Evolutionary conservation across 2,113 vertebrate genomes (phyloP).

Genomic region (Spheniscus mendiculus): DNA sequence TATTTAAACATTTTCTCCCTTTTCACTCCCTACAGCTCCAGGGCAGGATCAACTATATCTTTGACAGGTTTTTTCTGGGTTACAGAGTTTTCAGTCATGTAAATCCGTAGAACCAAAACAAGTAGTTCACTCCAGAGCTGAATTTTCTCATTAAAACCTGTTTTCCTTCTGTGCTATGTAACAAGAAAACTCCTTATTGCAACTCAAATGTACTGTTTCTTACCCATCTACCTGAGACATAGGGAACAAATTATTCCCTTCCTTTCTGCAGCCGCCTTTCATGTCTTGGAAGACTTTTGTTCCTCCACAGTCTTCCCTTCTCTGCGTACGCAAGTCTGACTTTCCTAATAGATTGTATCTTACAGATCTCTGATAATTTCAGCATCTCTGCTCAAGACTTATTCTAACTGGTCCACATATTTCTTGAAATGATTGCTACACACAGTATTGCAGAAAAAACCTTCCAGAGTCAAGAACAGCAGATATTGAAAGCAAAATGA

Average conservation of each 20-base stretch:
- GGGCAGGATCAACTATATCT: background rate
- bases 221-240: background rate
- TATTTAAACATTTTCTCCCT: background rate
- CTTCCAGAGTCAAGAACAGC: background rate
- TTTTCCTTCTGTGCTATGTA: background rate
- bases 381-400: background rate
- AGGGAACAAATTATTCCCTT: background rate
- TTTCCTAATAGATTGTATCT: background rate
- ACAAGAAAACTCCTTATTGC: background rate
- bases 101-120: background rate
- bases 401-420: background rate
- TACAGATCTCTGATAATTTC: background rate
- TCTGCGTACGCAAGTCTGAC: background rate
- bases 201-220: background rate
- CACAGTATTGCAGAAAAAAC: background rate
- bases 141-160: background rate
- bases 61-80: background rate
- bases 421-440: background rate
- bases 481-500: background rate
- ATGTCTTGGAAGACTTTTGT: background rate
- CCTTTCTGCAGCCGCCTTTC: background rate
- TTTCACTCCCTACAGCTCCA: background rate
- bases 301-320: background rate
- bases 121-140: background rate
- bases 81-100: background rate